These are phyloP conservation scores for Drosophila rubida DNA, from an alignment of 2,888 invertebrate species.

Conservation along the genomic window DNA sequence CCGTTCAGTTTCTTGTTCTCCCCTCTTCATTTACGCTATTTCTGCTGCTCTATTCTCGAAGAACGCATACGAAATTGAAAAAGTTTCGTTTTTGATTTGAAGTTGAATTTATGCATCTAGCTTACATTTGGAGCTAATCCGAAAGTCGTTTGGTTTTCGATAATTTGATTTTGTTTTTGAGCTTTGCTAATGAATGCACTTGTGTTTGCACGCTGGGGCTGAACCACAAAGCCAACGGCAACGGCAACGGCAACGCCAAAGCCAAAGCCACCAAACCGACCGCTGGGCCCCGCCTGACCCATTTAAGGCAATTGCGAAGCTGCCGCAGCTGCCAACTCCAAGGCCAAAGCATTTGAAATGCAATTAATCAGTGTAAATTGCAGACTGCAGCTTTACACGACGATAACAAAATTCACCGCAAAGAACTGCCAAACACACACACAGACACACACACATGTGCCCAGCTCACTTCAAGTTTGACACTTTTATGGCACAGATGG, in stretches of 20 bases:
- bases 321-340: slow-evolving; percentile 34
- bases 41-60: slow-evolving; percentile 3
- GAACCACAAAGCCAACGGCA: slow-evolving; percentile 33
- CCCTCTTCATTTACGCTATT: slow-evolving; percentile 1
- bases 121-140: slow-evolving; percentile 40
- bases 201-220: slow-evolving; percentile 60
- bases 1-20: slow-evolving; percentile 34
- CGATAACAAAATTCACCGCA: slow-evolving; percentile 58
- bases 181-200: slow-evolving; percentile 68
- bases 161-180: slow-evolving; percentile 53
- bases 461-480: slow-evolving; percentile 47
- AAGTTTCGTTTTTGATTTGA: slow-evolving; percentile 57
- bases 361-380: slow-evolving; percentile 74
- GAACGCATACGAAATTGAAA: slow-evolving; percentile 72
- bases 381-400: slow-evolving; percentile 41
- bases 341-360: slow-evolving; percentile 68
- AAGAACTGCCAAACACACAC: slow-evolving; percentile 9
- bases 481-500: slow-evolving; percentile 37
- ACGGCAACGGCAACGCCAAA: too few species aligned
- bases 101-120: slow-evolving; percentile 26
- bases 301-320: background rate
- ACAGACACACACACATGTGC: slow-evolving; percentile 3
- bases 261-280: slow-evolving; percentile 1
- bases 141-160: slow-evolving; percentile 18
- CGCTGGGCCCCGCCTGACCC: background rate